A percentile compares a stretch with the other conserved stretches of the same genome.
These are phyloP conservation scores for Cryptoleucopteryx plumbea DNA, from an alignment of 2,113 vertebrate species.

Conservation along the genomic window DNA sequence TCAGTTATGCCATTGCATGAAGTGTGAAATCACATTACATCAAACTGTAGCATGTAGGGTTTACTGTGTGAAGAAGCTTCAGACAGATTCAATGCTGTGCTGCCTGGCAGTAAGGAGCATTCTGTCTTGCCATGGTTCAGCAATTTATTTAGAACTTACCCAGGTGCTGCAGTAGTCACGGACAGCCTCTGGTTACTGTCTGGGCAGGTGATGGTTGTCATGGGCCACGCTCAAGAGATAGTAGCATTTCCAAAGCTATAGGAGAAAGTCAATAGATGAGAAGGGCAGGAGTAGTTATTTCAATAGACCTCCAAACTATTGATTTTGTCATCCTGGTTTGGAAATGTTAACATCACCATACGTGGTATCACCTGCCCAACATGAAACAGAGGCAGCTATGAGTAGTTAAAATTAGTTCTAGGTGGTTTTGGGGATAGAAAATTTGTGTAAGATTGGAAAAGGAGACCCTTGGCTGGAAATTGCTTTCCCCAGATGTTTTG, in stretches of 20 bases:
- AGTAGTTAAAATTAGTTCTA: neutral
- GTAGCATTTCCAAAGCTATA: neutral
- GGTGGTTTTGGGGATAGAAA: neutral
- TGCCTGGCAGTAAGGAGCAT: neutral
- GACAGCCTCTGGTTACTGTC: neutral
- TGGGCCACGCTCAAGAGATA: neutral
- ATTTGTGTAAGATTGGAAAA: neutral
- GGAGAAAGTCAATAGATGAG: neutral
- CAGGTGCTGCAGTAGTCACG: neutral
- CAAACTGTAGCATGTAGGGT: neutral
- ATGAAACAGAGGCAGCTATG: neutral
- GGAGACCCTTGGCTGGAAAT: neutral
- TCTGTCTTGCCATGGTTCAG: neutral
- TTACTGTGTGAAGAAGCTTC: neutral
- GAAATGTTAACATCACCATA: neutral
- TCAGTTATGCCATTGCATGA: neutral
- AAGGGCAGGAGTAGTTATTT: neutral
- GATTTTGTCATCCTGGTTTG: neutral
- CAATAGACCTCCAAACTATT: neutral
- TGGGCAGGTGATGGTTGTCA: neutral
- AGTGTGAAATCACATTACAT: neutral
- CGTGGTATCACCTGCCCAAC: neutral
- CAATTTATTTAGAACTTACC: neutral
- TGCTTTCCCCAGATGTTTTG: neutral
- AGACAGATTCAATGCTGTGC: neutral